Conservation (phyloP, 2,888 invertebrate genomes). For the Polymixis lichenea region DNA sequence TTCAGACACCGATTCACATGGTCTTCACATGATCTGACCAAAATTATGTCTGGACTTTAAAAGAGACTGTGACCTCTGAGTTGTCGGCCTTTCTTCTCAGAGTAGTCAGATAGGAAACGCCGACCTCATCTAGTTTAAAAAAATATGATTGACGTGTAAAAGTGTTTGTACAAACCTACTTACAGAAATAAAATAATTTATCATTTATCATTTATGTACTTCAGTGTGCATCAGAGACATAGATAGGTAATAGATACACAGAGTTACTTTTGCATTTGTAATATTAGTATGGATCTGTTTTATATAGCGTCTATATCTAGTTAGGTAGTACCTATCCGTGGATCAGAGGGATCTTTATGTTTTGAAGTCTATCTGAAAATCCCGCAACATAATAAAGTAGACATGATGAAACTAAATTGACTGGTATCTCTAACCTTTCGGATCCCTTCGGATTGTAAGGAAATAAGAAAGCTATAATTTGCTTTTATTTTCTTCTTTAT, state of each 20-base stretch:
- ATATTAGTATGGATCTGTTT: not conserved
- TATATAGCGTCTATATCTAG: not conserved
- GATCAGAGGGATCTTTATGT: not conserved
- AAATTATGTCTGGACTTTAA: no score
- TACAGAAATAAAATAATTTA: no score
- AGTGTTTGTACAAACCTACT: no score
- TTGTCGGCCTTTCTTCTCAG: no score
- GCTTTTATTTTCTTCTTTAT: not conserved
- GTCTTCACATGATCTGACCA: no score
- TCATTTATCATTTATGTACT: no score
- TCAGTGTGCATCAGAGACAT: not conserved
- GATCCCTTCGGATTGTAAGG: conserved; percentile 1
- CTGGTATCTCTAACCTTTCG: conserved; percentile 8
- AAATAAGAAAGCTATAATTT: not conserved
- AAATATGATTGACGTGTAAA: no score
- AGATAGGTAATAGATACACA: not conserved
- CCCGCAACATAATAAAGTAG: conserved; percentile 20
- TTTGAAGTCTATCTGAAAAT: conserved; percentile 6
- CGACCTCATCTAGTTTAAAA: no score
- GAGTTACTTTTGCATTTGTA: not conserved
- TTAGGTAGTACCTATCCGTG: no score
- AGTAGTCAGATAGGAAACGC: no score
- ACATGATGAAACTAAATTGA: conserved; percentile 26
- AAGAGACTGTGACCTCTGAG: no score
- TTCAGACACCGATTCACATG: no score